Evolutionary conservation across 2,113 vertebrate species (phyloP), one percentile per base, ranked within the genome.

Genomic region (Lophura nycthemera): DNA sequence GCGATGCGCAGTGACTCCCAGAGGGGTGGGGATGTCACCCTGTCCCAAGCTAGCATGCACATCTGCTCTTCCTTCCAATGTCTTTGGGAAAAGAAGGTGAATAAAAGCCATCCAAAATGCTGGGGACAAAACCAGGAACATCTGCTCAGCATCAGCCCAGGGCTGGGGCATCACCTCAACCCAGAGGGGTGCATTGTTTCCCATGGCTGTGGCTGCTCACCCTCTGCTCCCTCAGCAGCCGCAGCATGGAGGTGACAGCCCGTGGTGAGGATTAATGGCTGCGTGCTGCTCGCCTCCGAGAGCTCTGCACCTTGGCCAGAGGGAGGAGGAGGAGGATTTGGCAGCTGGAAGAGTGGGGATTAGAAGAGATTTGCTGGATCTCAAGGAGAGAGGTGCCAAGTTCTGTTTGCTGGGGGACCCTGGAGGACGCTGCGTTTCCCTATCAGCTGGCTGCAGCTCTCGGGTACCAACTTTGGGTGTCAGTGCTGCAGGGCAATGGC

Each of bases 361-460:
- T 94, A 93, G 81, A 74, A 64, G 95, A 90, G 94, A 94, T 96
- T 94, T 96, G 89, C 2, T 82, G 84, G 84, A 48, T 96, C 89
- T 89, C 74, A 8, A 54, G 89, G 91, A 79, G 82, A 79, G 86
- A 78, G 22, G 92, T 79, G 95, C 94, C 91, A 89, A 83, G 92
- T 66, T 91, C 61, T 56, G 27, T 90, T 69, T 87, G 78, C 88
- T 2, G 22, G 75, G 81, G 27, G 70, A 82, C 24, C 66, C 40
- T 3, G 0, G 16, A n/a, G 74, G 91, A 48, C 73, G 74, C 81
- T 54, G 91, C 1, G 3, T 2, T 67, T 79, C 63, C 40, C 48
- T 36, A 1, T 84, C 71, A 40, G 84, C 71, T 34, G 13, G 0
- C 16, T 25, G 69, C 88, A 73, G 86, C 5, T 1, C 52, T 21